Base-by-base conservation (phyloP, 1,140 invertebrate genomes). In the Lycorma delicatula region DNA sequence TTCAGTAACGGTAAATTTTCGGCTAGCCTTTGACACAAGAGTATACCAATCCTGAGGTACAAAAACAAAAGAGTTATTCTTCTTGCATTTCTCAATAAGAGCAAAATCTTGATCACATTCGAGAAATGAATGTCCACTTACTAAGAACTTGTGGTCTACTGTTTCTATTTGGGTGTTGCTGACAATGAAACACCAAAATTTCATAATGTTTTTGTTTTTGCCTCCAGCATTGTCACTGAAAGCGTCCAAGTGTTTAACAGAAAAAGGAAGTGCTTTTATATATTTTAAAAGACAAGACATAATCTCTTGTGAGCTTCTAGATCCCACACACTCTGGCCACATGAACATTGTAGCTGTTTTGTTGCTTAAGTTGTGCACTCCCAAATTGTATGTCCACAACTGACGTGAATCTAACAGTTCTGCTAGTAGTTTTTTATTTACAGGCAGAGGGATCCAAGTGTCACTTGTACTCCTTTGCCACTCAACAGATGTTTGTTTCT, bases 181-280 rank as follows among this genome's bases (percentile, higher is more conserved):
- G 7, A 62, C 50, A 47, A 64, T 29, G 57, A 60, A 64, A 29
- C 58, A 27, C 60, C 62, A 64, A 62, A 64, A 60, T 9, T 49
- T 59, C 3, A 48, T 20, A 23, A 53, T 26, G 49, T 46, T 56
- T 36, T 60, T 56, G 46, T 64, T 62, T 54, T 60, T 54, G 11
- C 51, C 46, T 25, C 47, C 38, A 54, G 50, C 56, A 18, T 56
- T 60, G 38, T 59, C 60, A 49, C 48, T 60, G 34, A 55, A 57
- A 25, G 49, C 47, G 41, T 41, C 50, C 2, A 62, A 29, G 18
- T 51, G 44, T 41, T 52, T 54, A 28, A 59, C 31, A 25, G 7
- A 22, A 26, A 44, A 54, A 44, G 53, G 27, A 23, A 47, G 48
- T 26, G 34, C 50, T 47, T 55, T 34, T 31, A 47, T 60, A 54